Conservation (phyloP, 2,797 vertebrate species). For the Parauchenoglanis punctatus region DNA sequence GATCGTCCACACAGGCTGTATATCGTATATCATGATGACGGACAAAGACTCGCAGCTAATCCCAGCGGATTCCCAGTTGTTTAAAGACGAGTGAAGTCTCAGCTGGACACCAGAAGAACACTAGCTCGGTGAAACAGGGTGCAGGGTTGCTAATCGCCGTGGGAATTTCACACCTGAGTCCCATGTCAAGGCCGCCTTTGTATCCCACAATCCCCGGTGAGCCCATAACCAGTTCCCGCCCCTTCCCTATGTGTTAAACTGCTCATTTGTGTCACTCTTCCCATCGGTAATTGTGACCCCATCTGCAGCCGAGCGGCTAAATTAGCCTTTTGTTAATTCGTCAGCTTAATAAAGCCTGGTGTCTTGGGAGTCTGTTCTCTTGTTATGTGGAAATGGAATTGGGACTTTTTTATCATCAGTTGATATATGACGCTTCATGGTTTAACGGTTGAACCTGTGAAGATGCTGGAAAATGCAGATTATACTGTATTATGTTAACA, state of each 20-base stretch:
- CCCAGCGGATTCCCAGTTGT: not conserved
- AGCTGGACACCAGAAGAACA: constrained; percentile 65
- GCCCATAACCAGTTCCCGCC: not conserved
- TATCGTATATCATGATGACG: not conserved
- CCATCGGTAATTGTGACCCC: constrained; percentile 56
- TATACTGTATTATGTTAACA: not conserved
- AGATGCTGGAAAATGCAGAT: not conserved
- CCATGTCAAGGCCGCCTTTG: constrained; percentile 55
- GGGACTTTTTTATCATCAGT: constrained; percentile 3
- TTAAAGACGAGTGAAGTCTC: constrained; percentile 51
- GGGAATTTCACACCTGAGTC: constrained; percentile 66
- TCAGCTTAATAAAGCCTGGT: constrained; percentile 68
- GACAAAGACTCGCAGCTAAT: constrained; percentile 19
- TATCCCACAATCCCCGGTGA: constrained; percentile 34
- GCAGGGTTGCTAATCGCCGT: constrained; percentile 39
- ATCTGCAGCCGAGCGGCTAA: constrained; percentile 71
- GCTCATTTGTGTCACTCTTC: constrained; percentile 58
- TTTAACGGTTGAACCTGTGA: not conserved
- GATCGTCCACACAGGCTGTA: not conserved
- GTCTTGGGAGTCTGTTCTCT: constrained; percentile 63
- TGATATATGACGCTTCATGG: not conserved
- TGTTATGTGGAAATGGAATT: constrained; percentile 53
- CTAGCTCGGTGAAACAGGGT: constrained; percentile 38
- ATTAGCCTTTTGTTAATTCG: constrained; percentile 75
- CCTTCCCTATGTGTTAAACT: constrained; percentile 37